Evolutionary conservation across 2,888 invertebrate species (phyloP).

Genomic region (Lepetodrilus schrolli): DNA sequence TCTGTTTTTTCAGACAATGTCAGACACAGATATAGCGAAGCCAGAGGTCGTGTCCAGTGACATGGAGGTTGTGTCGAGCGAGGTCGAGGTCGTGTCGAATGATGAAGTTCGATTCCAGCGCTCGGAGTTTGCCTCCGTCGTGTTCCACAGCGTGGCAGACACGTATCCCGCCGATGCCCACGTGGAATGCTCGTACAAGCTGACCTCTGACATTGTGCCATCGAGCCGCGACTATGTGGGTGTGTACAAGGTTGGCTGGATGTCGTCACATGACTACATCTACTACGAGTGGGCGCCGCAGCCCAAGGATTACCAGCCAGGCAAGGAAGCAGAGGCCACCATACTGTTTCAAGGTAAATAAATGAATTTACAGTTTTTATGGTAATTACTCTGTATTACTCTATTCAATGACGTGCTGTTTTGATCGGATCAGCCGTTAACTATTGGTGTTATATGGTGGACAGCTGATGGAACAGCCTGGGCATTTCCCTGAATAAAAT

Average conservation of each 20-base stretch:
- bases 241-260: slow-evolving; percentile 73
- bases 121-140: slow-evolving; percentile 66
- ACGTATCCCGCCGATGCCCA: slow-evolving; percentile 68
- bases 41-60: not conserved
- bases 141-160: slow-evolving; percentile 70
- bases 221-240: slow-evolving; percentile 71
- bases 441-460: too few species aligned
- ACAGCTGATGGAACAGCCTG: too few species aligned
- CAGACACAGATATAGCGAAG: slow-evolving; percentile 4
- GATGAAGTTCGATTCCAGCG: slow-evolving; percentile 36
- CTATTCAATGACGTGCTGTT: too few species aligned
- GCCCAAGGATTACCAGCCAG: slow-evolving; percentile 53
- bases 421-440: too few species aligned
- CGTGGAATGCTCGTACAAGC: slow-evolving; percentile 66
- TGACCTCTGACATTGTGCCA: slow-evolving; percentile 61
- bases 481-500: too few species aligned
- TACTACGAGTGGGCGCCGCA: slow-evolving; percentile 69
- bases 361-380: too few species aligned
- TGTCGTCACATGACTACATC: slow-evolving; percentile 60
- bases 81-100: not conserved
- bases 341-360: slow-evolving; percentile 63
- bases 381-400: too few species aligned
- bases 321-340: slow-evolving; percentile 54
- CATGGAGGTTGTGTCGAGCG: slow-evolving; percentile 36
- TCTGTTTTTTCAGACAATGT: not conserved